Base-by-base conservation (phyloP, 2,113 vertebrate genomes). In the Turdus rufiventris region DNA sequence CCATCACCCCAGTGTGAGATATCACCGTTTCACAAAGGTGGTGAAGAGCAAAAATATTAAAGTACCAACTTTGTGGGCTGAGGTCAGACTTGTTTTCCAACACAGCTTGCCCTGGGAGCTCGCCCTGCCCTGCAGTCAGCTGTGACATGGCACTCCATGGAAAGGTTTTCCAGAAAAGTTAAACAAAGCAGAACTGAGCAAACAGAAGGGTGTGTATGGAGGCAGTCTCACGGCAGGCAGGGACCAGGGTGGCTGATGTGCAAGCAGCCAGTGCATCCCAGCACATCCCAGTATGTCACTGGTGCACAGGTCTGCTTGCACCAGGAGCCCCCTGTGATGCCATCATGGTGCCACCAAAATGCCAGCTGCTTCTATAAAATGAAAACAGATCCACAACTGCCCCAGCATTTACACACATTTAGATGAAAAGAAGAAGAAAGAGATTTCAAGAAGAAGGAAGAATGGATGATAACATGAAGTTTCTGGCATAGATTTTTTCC, bases 131-230 rank as follows among this genome's bases (percentile, higher is more conserved):
- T 0, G 4, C 1, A 8, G 76, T 80, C 63, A 65, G 80, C 87
- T 0, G 3, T 3, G 2, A 60, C 84, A 56, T 1, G 0, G 80
- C 34, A 6, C 54, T 70, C 42, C 72, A 12, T 8, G 42, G 40
- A 80, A 56, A 87, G 28, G 38, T 31, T 84, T 77, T 91, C 85
- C 90, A 91, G 80, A 61, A 36, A 73, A 23, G 63, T 48, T 18
- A 53, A 95, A 65, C 80, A 34, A 91, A 94, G 92, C 83, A 86
- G 92, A 91, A 76, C 89, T 47, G 79, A 65, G 79, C 72, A 89
- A 91, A 95, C 79, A 92, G 38, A 28, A 56, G 79, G 83, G 75
- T 20, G 91, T 72, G 83, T 25, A 3, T 8, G 3, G 18, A 70
- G 70, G 9, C 7, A 5, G 73, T 31, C 74, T 61, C 86, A 58